Conservation (phyloP, 1,140 invertebrate genomes). For the Luehdorfia chinensis region DNA sequence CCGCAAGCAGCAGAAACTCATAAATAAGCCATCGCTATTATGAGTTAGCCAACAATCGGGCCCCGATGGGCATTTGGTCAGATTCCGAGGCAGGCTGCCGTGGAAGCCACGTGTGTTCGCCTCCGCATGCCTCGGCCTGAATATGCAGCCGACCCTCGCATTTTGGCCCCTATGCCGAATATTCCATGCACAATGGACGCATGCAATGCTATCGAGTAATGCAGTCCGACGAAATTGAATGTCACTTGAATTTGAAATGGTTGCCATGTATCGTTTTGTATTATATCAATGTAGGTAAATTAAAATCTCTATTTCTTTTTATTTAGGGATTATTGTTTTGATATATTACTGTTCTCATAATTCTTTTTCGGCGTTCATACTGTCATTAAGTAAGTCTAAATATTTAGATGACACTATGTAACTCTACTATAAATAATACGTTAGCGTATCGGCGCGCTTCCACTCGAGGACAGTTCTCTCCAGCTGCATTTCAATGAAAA, state of each 20-base stretch:
- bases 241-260: constrained; percentile 20
- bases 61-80: constrained; percentile 71
- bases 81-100: constrained; percentile 65
- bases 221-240: constrained; percentile 39
- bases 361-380: no score
- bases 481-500: no score
- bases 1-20: constrained; percentile 24
- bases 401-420: no score
- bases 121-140: constrained; percentile 63
- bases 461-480: no score
- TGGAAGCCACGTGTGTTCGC: constrained; percentile 69
- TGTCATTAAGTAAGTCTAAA: no score
- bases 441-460: no score
- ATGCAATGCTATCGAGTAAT: constrained; percentile 55
- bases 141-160: constrained; percentile 65
- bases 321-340: no score
- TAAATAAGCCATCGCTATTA: constrained; percentile 71
- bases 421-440: no score
- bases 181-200: constrained; percentile 59
- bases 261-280: constrained; percentile 12
- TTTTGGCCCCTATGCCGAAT: constrained; percentile 66
- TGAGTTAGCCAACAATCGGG: constrained; percentile 58
- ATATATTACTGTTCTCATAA: no score
- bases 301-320: no score
- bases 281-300: no score